Percentiles rank a stretch among this genome's conserved stretches.
Evolutionary conservation across 2,888 invertebrate genomes (phyloP).

Genomic region (Rotaria socialis): DNA sequence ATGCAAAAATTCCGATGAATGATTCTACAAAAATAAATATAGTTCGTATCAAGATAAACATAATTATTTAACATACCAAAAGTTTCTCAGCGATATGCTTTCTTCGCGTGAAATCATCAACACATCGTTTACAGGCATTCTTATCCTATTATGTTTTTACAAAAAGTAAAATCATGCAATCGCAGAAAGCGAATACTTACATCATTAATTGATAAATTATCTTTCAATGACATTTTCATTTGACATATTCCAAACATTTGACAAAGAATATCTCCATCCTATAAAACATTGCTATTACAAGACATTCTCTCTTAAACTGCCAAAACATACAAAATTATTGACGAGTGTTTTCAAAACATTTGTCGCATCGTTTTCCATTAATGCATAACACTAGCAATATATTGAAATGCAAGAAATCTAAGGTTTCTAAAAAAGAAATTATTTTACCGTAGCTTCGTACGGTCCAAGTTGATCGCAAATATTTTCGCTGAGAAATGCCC

Average conservation of each 20-base stretch:
- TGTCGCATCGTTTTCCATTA: background rate
- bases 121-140: slow-evolving; percentile 19
- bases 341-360: background rate
- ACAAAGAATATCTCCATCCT: slow-evolving; percentile 17
- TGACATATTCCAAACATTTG: background rate
- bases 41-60: background rate
- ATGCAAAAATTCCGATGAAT: slow-evolving; percentile 1
- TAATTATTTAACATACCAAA: background rate
- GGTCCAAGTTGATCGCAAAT: background rate
- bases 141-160: background rate
- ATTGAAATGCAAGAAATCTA: background rate
- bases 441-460: background rate
- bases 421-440: background rate
- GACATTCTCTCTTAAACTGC: too few relatives aligned
- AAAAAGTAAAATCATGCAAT: background rate
- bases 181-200: background rate
- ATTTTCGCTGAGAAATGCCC: background rate
- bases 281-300: background rate
- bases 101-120: slow-evolving; percentile 32
- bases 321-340: background rate
- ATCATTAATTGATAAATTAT: background rate
- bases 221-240: background rate
- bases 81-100: slow-evolving; percentile 18
- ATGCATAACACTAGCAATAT: background rate
- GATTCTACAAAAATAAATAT: background rate